Evolutionary conservation across 2,797 vertebrate genomes (phyloP).

Genomic region (Gambelia wislizenii): DNA sequence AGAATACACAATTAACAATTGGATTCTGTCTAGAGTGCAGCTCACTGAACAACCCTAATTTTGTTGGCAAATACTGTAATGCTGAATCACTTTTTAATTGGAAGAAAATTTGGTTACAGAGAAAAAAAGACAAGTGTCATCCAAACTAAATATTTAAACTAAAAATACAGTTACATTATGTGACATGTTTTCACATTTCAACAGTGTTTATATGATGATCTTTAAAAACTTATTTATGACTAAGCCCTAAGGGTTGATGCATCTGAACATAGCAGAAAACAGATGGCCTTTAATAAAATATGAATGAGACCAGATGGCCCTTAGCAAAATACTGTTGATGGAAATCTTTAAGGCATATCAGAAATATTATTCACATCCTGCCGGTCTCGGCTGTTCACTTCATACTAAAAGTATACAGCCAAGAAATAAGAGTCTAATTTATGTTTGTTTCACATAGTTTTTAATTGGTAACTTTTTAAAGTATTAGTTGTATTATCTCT

Average conservation of each 20-base stretch:
- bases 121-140: neutral
- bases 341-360: slow-evolving; percentile 49
- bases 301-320: slow-evolving; percentile 74
- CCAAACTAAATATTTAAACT: slow-evolving; percentile 14
- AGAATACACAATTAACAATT: neutral
- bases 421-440: slow-evolving; percentile 42
- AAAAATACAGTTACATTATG: neutral
- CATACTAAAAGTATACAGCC: slow-evolving; percentile 12
- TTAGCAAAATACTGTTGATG: slow-evolving; percentile 60
- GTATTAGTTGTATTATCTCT: neutral
- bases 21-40: neutral
- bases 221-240: slow-evolving; percentile 48
- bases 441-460: slow-evolving; percentile 30
- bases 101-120: neutral
- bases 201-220: slow-evolving; percentile 9
- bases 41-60: no score
- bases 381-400: no score
- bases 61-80: neutral
- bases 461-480: slow-evolving; percentile 16
- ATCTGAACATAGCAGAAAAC: slow-evolving; percentile 63
- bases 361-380: slow-evolving; percentile 36
- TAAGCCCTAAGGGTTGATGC: slow-evolving; percentile 40
- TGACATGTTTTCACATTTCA: neutral
- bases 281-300: slow-evolving; percentile 76
- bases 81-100: neutral